Evolutionary conservation across 2,888 invertebrate genomes (phyloP), one percentile per base, ranked within the genome.

Genomic region (Microctonus hyperodae): DNA sequence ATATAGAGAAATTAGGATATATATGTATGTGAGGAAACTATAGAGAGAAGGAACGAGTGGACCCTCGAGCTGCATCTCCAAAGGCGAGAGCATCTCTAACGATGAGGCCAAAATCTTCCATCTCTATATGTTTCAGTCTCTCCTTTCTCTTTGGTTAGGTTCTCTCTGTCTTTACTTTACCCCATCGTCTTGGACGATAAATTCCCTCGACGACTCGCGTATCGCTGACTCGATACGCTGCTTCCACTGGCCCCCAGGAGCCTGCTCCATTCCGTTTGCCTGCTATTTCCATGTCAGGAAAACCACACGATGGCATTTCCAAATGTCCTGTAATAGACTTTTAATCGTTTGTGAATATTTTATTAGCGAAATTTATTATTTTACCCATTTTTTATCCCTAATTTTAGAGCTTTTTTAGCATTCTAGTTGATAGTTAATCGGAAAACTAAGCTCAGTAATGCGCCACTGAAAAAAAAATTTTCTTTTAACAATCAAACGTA

Each of bases 141-240:
- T 55, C 9, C 20, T 23, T 25, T 25, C 55, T 44, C 55, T 57
- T 44, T 23, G 28, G 22, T 51, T 65, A 56, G 31, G 4, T 53
- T 58, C 55, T 44, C 44, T 56, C 61, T 44, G 16, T 31, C 61
- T 31, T n/a, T 35, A 13, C 56, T 59, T 67, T 68, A n/a, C n/a
- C 59, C 51, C 67, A 59, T 60, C 73, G 71, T 74, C 74, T 73
- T 76, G 73, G 73, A 74, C 78, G 78, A 78, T 80, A 79, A 80
- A 79, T 81, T 80, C 76, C 77, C 78, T 74, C 76, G 76, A 77
- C 76, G 76, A 77, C 77, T 75, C 75, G 72, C 76, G 76, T 74
- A 73, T 76, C 76, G 78, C 78, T 74, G 77, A 78, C 77, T 78
- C 70, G 70, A 70, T 70, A 72, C 69, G 69, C 65, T 62, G 69